A percentile compares a stretch with the other conserved stretches of the same genome.
Conservation (phyloP, 2,113 vertebrate species). For the Nothocercus julius region DNA sequence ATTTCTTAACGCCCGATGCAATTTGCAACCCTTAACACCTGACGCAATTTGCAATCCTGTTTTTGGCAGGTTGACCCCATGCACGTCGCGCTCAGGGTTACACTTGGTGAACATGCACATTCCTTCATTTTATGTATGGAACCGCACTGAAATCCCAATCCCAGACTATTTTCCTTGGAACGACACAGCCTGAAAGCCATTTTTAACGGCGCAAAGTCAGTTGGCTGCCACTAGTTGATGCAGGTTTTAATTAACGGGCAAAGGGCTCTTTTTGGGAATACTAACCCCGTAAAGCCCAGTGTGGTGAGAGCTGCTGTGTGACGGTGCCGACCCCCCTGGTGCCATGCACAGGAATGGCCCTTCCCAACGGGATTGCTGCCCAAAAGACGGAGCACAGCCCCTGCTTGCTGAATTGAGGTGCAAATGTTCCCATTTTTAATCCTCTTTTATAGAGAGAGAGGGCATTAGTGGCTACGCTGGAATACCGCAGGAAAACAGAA, state of each 20-base stretch:
- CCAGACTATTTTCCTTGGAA: background rate
- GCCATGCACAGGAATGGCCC: accelerated
- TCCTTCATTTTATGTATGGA: background rate
- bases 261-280: background rate
- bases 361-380: background rate
- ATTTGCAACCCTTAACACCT: accelerated
- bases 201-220: accelerated
- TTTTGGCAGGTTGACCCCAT: background rate
- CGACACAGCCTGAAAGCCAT: background rate
- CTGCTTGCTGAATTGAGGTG: background rate
- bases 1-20: accelerated
- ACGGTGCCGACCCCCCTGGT: background rate
- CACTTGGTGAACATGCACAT: accelerated
- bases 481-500: background rate
- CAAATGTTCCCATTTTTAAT: slow-evolving; percentile 27
- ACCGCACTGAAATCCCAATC: background rate
- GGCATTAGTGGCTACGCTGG: background rate
- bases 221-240: background rate
- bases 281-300: background rate
- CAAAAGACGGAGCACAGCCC: background rate
- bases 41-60: background rate
- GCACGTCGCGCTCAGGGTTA: background rate
- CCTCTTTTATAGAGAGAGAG: background rate
- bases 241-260: background rate
- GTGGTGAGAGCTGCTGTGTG: background rate